Evolutionary conservation across 2,888 invertebrate genomes (phyloP), one percentile per base, ranked within the genome.

Genomic region (Elysia crispata): DNA sequence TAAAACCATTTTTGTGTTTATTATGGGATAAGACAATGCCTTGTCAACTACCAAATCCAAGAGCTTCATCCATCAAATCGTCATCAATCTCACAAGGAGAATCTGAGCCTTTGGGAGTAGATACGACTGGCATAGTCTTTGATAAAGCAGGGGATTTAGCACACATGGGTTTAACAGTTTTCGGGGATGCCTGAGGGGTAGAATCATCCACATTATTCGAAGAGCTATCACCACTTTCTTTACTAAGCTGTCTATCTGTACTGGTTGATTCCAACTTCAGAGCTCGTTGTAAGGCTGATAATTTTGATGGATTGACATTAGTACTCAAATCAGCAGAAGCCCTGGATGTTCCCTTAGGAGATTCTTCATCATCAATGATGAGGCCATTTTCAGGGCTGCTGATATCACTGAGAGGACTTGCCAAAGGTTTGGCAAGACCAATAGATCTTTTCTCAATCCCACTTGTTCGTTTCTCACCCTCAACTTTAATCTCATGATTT

Each of bases 41-140:
- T 6, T 50, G 81, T 83, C 84, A 84, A 72, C 84, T 84, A 49
- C 50, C 79, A 60, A 84, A 82, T 5, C 86, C 87, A 77, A 97
- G 93, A 8, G 96, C 96, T 91, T 96, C 96, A 91, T 97, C 96
- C 96, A 96, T 96, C 28, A 97, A 94, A 89, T 97, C 97, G 91
- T 97, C 97, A 90, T 97, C 97, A 69, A 96, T 96, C 86, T 96
- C 95, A 87, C 95, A 95, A 25, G 88, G 88, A 5, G 88, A 88
- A 54, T 81, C 77, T 28, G 77, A 80, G 11, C 73, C 73, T 73
- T 73, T 76, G 31, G 81, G 74, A 31, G 81, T 60, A 20, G 77
- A 76, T 31, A 72, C 76, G 64, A 76, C 72, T 57, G 72, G 64
- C 20, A 31, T 72, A 30, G 62, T 57, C 66, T 54, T 76, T 75